Evolutionary conservation across 1,140 invertebrate genomes (phyloP).

Genomic region (Zaprionus capensis): DNA sequence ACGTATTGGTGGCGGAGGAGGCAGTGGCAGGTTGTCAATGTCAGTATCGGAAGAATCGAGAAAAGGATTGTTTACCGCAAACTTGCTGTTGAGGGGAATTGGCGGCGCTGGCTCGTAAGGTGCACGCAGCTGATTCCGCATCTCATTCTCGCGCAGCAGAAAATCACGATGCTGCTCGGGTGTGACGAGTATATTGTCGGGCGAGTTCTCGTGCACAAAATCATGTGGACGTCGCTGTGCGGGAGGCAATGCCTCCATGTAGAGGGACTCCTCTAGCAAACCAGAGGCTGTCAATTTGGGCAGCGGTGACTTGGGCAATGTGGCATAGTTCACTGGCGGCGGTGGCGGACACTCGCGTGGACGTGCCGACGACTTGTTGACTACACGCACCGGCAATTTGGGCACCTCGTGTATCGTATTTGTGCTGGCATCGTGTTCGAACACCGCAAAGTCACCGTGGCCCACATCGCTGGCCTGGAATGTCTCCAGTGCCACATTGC

Average conservation of each 20-base stretch:
- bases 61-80: slow-evolving; percentile 82
- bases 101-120: slow-evolving; percentile 76
- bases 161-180: slow-evolving; percentile 81
- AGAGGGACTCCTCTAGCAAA: slow-evolving; percentile 55
- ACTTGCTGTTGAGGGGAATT: slow-evolving; percentile 57
- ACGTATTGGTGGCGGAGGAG: slow-evolving; percentile 61
- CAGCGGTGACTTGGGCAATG: slow-evolving; percentile 67
- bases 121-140: slow-evolving; percentile 74
- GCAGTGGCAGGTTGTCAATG: slow-evolving; percentile 79
- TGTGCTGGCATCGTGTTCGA: slow-evolving; percentile 78
- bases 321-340: slow-evolving; percentile 77
- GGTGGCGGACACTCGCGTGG: slow-evolving; percentile 78
- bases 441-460: slow-evolving; percentile 80
- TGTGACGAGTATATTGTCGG: slow-evolving; percentile 77
- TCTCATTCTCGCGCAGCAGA: slow-evolving; percentile 78
- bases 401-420: slow-evolving; percentile 75
- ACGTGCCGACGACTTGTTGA: slow-evolving; percentile 30
- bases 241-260: slow-evolving; percentile 74
- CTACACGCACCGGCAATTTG: slow-evolving; percentile 63
- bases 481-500: slow-evolving; percentile 74
- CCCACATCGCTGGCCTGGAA: slow-evolving; percentile 80
- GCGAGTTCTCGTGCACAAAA: slow-evolving; percentile 81
- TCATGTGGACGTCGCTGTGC: slow-evolving; percentile 67
- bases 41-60: slow-evolving; percentile 77
- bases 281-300: slow-evolving; percentile 46